Evolutionary conservation across 2,888 invertebrate genomes (phyloP), one percentile per base, ranked within the genome.

Genomic region (Nysson spinosus): DNA sequence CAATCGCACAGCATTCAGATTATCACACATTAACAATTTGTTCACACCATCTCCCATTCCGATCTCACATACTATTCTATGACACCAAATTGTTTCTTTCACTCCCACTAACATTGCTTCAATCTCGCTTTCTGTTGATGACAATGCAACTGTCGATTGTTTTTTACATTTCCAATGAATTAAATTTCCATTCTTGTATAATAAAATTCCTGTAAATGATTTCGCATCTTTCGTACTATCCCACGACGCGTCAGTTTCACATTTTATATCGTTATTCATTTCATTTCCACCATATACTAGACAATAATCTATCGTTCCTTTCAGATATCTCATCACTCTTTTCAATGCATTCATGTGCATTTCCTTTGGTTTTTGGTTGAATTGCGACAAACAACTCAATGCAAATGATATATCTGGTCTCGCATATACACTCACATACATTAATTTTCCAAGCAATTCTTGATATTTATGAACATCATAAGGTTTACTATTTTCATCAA

Each of bases 161-260:
- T 63, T 58, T 0, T 1, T 51, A 4, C 51, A 42, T 5, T 5
- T 46, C 62, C 58, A 58, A 7, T 51, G 46, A 1, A 51, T 17
- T 2, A 51, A 6, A 6, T 63, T 24, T 19, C 24, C 20, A 5
- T 34, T 17, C 11, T 9, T 11, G 9, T 3, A 24, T n/a, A 17
- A 4, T 37, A 16, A 17, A 16, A 17, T 14, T 37, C 37, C 9
- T 7, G 16, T 19, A 3, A n/a, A n/a, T n/a, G n/a, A n/a, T n/a
- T n/a, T n/a, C n/a, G n/a, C n/a, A n/a, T n/a, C n/a, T n/a, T n/a
- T n/a, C n/a, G n/a, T n/a, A n/a, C n/a, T n/a, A n/a, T n/a, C n/a
- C n/a, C n/a, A n/a, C n/a, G n/a, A n/a, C n/a, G n/a, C n/a, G n/a
- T n/a, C n/a, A n/a, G n/a, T n/a, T n/a, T n/a, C n/a, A n/a, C n/a